phyloP scores from a whole-genome alignment of 1,140 invertebrate genomes.

The Dufourea novaeangliae region DNA sequence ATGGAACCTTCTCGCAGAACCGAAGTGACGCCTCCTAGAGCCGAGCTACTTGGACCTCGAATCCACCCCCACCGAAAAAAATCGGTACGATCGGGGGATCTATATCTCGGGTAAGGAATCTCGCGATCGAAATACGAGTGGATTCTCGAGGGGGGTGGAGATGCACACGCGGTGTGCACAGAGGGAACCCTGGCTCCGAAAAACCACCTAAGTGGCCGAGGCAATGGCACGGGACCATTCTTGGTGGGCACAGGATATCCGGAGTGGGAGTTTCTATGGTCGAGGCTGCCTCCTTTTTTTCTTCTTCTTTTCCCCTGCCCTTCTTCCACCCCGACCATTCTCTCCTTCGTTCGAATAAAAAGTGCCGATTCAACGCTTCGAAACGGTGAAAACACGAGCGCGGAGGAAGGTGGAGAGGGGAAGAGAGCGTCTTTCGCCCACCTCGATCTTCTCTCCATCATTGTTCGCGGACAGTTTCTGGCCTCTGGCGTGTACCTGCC shows the following conservation, averaged over 20 bases:
- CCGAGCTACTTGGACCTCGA: too few relatives aligned
- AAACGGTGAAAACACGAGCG: slow-evolving; percentile 46
- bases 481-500: slow-evolving; percentile 53
- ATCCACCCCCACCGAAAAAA: too few relatives aligned
- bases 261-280: slow-evolving; percentile 73
- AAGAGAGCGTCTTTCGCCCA: slow-evolving; percentile 43
- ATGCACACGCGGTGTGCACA: neutral
- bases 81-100: neutral
- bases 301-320: slow-evolving; percentile 55
- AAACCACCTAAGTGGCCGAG: slow-evolving; percentile 73
- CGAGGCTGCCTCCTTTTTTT: neutral
- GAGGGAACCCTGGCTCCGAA: slow-evolving; percentile 20
- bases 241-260: slow-evolving; percentile 74
- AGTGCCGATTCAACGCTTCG: slow-evolving; percentile 69
- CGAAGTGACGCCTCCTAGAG: too few relatives aligned
- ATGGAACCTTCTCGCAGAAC: too few relatives aligned
- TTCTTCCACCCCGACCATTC: too few relatives aligned
- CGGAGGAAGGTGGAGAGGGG: slow-evolving; percentile 8
- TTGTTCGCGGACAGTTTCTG: slow-evolving; percentile 60
- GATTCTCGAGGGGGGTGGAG: slow-evolving; percentile 20
- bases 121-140: slow-evolving; percentile 62
- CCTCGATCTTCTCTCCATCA: slow-evolving; percentile 45
- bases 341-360: slow-evolving; percentile 69
- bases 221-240: slow-evolving; percentile 66
- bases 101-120: slow-evolving; percentile 32